A percentile compares a stretch with the other conserved stretches of the same genome.
phyloP scores from a whole-genome alignment of 2,113 vertebrate genomes.

The Triplophysa dalaica region DNA sequence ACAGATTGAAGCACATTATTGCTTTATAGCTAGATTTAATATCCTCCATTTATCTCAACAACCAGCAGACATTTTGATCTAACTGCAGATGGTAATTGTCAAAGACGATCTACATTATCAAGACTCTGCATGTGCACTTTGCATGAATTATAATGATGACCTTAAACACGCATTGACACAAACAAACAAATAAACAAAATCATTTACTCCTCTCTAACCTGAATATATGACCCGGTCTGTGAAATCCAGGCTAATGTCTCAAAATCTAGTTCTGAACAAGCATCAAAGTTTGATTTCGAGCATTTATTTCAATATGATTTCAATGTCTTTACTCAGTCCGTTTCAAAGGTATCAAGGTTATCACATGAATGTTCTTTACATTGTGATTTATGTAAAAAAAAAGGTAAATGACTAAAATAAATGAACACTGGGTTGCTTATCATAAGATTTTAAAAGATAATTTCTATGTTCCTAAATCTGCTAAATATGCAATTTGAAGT shows the following conservation, averaged over 20 bases:
- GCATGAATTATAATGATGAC: background rate
- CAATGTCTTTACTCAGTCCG: no score
- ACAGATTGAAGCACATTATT: background rate
- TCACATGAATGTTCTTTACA: no score
- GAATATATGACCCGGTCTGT: no score
- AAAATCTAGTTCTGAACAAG: no score
- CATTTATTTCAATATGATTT: no score
- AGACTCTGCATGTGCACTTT: slow-evolving; percentile 1
- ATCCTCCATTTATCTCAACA: slow-evolving; percentile 14
- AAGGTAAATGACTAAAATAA: no score
- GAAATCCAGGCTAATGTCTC: no score
- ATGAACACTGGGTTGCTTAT: background rate
- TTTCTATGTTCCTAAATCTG: background rate
- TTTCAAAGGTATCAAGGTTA: no score
- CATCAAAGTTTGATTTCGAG: no score
- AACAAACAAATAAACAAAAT: slow-evolving; percentile 22
- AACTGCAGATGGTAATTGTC: slow-evolving; percentile 20
- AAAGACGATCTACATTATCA: background rate
- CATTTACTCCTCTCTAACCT: background rate
- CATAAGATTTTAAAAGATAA: background rate
- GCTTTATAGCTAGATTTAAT: background rate
- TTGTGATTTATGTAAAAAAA: no score
- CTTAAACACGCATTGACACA: slow-evolving; percentile 1
- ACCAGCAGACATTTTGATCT: slow-evolving; percentile 6
- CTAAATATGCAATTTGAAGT: background rate